Percentiles rank a stretch among this genome's conserved stretches.
Evolutionary conservation across 2,888 invertebrate genomes (phyloP).

Genomic region (Lasius platythorax): DNA sequence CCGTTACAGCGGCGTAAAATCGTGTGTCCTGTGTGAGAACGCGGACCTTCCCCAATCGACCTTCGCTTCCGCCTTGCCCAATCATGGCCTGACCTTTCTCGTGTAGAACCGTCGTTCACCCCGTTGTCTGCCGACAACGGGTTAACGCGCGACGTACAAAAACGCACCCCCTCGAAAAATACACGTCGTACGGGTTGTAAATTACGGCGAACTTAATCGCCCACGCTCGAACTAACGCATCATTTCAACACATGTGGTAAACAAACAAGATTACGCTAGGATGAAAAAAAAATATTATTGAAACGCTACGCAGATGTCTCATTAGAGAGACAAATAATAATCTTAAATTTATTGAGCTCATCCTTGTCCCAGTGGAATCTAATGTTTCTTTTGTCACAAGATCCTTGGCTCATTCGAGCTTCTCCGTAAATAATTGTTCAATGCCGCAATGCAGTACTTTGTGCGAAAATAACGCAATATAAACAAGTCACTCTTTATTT

Average conservation of each 20-base stretch:
- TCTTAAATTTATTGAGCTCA: neutral
- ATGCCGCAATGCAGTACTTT: neutral
- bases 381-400: neutral
- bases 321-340: neutral
- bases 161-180: neutral
- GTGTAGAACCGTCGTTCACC: neutral
- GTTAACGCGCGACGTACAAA: neutral
- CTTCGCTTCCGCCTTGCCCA: slow-evolving; percentile 49
- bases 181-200: neutral
- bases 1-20: slow-evolving; percentile 14
- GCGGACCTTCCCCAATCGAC: slow-evolving; percentile 65
- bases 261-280: neutral
- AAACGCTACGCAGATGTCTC: no score
- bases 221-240: neutral
- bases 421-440: neutral
- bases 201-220: neutral
- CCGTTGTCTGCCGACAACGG: neutral
- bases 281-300: slow-evolving; percentile 26
- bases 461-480: neutral
- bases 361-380: neutral
- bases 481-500: neutral
- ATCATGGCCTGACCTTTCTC: neutral
- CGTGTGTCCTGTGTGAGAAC: neutral
- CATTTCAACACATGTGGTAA: neutral
- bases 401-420: neutral